phyloP scores from a whole-genome alignment of 2,113 vertebrate species.

The Tetrax tetrax region DNA sequence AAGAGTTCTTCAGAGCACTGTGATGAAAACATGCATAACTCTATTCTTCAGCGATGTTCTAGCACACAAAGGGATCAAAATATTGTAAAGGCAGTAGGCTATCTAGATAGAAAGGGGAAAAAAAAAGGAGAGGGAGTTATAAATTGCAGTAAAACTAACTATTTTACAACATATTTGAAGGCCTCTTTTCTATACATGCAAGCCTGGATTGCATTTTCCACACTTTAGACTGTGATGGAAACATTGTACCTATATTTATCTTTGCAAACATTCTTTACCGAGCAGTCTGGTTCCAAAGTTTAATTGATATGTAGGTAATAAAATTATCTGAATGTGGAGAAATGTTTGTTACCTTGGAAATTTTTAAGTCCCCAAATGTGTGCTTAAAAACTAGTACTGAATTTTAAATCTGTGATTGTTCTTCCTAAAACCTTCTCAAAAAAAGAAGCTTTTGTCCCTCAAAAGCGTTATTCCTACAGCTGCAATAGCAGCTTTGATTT shows the following conservation, averaged over 20 bases:
- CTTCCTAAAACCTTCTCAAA: background rate
- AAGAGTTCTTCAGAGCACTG: conserved; percentile 52
- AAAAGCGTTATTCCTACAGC: background rate
- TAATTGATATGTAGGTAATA: background rate
- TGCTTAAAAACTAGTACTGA: background rate
- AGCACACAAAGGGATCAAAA: conserved; percentile 38
- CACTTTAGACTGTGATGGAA: background rate
- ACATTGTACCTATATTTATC: background rate
- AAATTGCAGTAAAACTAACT: conserved; percentile 26
- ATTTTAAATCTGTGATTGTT: background rate
- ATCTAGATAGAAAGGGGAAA: background rate
- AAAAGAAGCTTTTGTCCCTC: background rate
- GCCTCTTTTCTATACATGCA: background rate
- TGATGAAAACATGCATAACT: conserved; percentile 55
- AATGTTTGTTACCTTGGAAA: background rate
- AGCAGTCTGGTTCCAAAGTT: background rate
- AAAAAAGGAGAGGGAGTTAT: background rate
- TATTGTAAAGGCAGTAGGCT: conserved; percentile 51
- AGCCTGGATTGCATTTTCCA: background rate
- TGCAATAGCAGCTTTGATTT: conserved; percentile 45
- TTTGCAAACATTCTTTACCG: background rate
- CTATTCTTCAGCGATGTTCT: conserved; percentile 23
- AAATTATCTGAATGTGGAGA: background rate
- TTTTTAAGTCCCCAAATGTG: background rate
- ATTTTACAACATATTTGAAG: background rate